phyloP scores from a whole-genome alignment of 2,888 invertebrate genomes.

The Cryptocephalus moraei region DNA sequence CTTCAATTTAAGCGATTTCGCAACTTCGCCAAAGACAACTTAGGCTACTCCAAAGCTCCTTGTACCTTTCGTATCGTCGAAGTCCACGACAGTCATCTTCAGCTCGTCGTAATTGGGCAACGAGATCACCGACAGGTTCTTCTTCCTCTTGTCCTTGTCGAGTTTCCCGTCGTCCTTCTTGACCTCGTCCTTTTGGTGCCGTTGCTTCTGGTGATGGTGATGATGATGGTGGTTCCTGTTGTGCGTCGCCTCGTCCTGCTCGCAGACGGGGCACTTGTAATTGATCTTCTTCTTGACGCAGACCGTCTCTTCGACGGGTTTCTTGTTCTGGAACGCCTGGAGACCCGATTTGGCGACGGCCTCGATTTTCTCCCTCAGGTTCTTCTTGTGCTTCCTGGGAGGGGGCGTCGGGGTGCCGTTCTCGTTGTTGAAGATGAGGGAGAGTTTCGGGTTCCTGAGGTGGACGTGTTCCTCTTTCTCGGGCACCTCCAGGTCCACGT shows the following conservation, averaged over 20 bases:
- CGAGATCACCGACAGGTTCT: constrained; percentile 43
- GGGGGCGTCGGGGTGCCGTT: constrained; percentile 37
- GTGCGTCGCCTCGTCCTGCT: constrained; percentile 26
- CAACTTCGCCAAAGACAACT: too few relatives aligned
- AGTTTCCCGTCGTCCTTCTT: constrained; percentile 11
- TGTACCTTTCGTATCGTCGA: constrained; percentile 20
- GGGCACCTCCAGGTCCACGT: constrained; percentile 43
- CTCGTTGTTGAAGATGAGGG: constrained; percentile 29
- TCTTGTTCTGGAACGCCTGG: constrained; percentile 23
- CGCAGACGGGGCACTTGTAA: constrained; percentile 34
- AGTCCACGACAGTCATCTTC: constrained; percentile 31
- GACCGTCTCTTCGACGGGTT: constrained; percentile 30
- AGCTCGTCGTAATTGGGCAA: constrained; percentile 45
- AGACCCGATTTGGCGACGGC: constrained; percentile 30
- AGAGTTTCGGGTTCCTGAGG: constrained; percentile 30
- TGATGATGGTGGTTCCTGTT: constrained; percentile 26
- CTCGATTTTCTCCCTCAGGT: constrained; percentile 32
- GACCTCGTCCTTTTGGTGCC: constrained; percentile 8
- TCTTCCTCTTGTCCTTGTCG: constrained; percentile 31
- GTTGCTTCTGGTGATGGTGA: constrained; percentile 10
- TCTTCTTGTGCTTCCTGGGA: constrained; percentile 31
- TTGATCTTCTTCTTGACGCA: constrained; percentile 34
- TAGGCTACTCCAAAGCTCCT: background rate
- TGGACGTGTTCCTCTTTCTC: constrained; percentile 34
- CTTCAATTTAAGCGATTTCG: too few relatives aligned